Evolutionary conservation across 1,140 invertebrate genomes (phyloP), one percentile per base, ranked within the genome.

Genomic region (Cherax destructor): DNA sequence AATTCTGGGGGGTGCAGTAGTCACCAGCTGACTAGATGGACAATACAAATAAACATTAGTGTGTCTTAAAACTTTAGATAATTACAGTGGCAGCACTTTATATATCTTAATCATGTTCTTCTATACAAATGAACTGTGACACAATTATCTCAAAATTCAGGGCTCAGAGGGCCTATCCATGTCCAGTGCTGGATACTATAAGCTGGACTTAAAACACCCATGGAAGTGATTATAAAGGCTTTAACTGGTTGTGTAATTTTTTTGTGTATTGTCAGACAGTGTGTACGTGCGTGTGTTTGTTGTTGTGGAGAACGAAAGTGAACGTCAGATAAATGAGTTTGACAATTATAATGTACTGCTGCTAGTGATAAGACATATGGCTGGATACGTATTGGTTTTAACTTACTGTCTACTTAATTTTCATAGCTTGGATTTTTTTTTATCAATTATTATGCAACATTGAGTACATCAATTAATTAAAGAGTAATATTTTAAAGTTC

Each of bases 311-410:
- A 74, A 74, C 24, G 7, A 74, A 74, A 74, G 69, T n/a, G n/a
- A 74, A 9, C 69, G 4, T 74, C 11, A 30, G 69, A 74, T 74
- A 30, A 6, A 30, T 10, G 24, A 30, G 69, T 7, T 30, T 16
- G 11, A 21, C 9, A 74, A 74, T 5, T 74, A 30, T 74, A 6
- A 74, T 74, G 61, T 74, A 30, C 69, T 74, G 30, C 69, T 74
- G n/a, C 69, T 74, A 74, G 69, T 74, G 69, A 30, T 74, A 18
- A 74, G 69, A 74, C 69, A 74, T 74, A 74, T 74, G 69, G 24
- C 69, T 74, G 24, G 11, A 74, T 11, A 18, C 18, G 61, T 65
- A 21, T 65, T 5, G 18, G 13, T 11, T 65, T 65, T 65, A 16
- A 65, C 61, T 18, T 41, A 41, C 30, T 41, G 30, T 41, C 30